Evolutionary conservation across 2,797 vertebrate species (phyloP).

Genomic region (Tympanoctomys barrerae): DNA sequence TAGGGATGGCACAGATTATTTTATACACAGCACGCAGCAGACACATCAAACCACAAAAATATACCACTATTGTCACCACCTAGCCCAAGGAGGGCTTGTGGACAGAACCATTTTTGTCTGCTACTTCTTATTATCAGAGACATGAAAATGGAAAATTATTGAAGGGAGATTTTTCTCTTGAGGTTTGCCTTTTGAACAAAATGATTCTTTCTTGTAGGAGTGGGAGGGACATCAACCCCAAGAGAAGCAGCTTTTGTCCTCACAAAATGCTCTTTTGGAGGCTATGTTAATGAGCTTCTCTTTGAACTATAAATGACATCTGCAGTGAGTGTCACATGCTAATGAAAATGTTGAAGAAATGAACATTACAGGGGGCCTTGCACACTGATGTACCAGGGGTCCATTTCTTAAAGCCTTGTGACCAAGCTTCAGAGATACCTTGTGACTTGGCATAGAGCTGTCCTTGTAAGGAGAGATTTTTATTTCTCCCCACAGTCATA

Average conservation of each 20-base stretch:
- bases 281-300: conserved; percentile 83
- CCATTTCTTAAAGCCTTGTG: background rate
- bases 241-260: conserved; percentile 83
- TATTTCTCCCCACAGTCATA: conserved; percentile 23
- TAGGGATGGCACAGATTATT: background rate
- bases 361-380: conserved; percentile 51
- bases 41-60: background rate
- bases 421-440: conserved; percentile 51
- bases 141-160: conserved; percentile 60
- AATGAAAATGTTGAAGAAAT: conserved; percentile 64
- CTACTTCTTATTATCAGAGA: conserved; percentile 40
- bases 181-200: conserved; percentile 70
- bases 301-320: conserved; percentile 84
- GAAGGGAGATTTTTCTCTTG: conserved; percentile 59
- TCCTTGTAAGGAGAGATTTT: conserved; percentile 9
- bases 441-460: background rate
- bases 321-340: conserved; percentile 64
- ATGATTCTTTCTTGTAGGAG: conserved; percentile 65
- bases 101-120: conserved; percentile 43
- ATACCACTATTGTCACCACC: background rate
- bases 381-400: background rate
- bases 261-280: conserved; percentile 81
- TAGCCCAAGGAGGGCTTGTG: background rate
- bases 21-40: background rate
- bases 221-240: conserved; percentile 66